Percentiles rank a stretch among this genome's conserved stretches.
Evolutionary conservation across 2,797 vertebrate species (phyloP).

Genomic region (Parauchenoglanis punctatus): DNA sequence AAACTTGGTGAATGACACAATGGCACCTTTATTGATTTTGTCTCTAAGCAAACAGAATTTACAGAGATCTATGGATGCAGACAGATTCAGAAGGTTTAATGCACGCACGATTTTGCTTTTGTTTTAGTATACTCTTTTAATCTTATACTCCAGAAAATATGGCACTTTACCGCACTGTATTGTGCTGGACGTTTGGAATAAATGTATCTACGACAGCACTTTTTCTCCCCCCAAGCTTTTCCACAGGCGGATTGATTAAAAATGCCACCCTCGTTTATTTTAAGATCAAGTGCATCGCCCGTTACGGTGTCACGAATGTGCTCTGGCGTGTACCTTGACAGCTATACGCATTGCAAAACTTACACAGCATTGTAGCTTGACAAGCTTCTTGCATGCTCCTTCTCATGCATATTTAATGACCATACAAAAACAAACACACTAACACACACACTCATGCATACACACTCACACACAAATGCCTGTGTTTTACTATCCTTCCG

Average conservation of each 20-base stretch:
- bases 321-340: background rate
- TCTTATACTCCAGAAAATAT: background rate
- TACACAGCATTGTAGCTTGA: constrained; percentile 12
- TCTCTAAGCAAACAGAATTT: background rate
- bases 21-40: background rate
- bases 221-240: background rate
- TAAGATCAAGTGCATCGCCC: background rate
- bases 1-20: background rate
- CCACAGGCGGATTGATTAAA: background rate
- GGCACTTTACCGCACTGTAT: background rate
- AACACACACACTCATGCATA: constrained; percentile 1
- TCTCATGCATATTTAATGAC: constrained; percentile 48
- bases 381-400: constrained; percentile 27
- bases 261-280: background rate
- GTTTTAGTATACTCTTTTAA: background rate
- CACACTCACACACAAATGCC: background rate
- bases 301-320: background rate
- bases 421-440: background rate
- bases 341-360: background rate
- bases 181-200: background rate
- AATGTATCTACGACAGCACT: background rate
- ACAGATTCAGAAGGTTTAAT: background rate
- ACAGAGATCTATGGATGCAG: background rate
- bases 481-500: background rate
- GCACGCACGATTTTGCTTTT: background rate